phyloP scores from a whole-genome alignment of 2,113 vertebrate species.

The Dicrurus megarhynchus region DNA sequence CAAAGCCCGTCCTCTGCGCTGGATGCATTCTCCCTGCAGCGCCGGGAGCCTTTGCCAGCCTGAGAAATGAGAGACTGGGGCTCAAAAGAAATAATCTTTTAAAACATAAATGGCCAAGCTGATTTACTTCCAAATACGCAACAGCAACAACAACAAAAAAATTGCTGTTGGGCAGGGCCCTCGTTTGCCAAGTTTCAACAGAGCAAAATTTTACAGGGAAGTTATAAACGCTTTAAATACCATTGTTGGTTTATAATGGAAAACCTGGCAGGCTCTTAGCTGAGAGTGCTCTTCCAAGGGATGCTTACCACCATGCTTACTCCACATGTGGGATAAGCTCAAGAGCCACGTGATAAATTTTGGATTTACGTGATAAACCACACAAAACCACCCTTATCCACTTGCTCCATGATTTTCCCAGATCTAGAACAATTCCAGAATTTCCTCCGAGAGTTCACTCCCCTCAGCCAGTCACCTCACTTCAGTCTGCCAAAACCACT shows the following conservation, averaged over 20 bases:
- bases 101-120: constrained; percentile 41
- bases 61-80: constrained; percentile 20
- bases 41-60: not conserved
- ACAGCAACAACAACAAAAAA: not conserved
- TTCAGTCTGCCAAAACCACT: not conserved
- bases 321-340: not conserved
- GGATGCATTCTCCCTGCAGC: not conserved
- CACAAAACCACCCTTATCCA: not conserved
- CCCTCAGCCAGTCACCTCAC: not conserved
- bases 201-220: constrained; percentile 37
- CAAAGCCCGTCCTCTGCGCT: not conserved
- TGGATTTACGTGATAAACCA: not conserved
- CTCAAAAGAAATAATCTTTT: constrained; percentile 39
- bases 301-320: not conserved
- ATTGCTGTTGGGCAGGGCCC: constrained; percentile 28
- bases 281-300: not conserved
- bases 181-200: not conserved
- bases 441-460: not conserved
- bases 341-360: not conserved
- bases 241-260: constrained; percentile 31
- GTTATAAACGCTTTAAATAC: constrained; percentile 31
- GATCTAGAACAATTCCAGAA: not conserved
- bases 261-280: not conserved
- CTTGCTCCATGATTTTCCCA: not conserved
- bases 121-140: constrained; percentile 34